Evolutionary conservation across 2,797 vertebrate species (phyloP), one percentile per base, ranked within the genome.

Genomic region (Anisognathus igniventris): DNA sequence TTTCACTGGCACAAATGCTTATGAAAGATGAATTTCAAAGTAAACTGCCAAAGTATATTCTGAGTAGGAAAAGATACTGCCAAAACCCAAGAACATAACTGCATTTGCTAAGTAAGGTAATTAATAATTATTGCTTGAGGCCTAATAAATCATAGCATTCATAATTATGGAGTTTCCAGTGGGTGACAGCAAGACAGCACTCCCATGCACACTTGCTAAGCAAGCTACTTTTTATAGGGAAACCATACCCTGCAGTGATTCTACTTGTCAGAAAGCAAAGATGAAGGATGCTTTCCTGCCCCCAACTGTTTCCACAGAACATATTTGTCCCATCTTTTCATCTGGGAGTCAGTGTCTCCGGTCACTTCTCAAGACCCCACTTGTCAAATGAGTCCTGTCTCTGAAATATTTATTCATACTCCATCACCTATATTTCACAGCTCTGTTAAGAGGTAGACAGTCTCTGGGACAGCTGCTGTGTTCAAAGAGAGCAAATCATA

Each of bases 71-170:
- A 95, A 87, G 74, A 79, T 84, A 53, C 62, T 90, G 66, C 90
- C 85, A 86, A 90, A 90, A 16, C 13, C 17, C 47, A 58, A 48
- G 54, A 73, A 85, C 21, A 5, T 84, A 80, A 71, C 91, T 79
- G 57, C 90, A 86, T 94, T 95, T 95, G 62, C 72, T 96, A 86
- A 80, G 72, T 95, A 96, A 95, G 80, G 75, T 91, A 89, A 91
- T 95, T 91, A 91, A 90, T 91, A 91, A 82, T 95, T 93, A 90
- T 73, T 95, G 78, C 64, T 88, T 61, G 77, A 76, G 50, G 70
- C 80, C 87, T 91, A 88, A 91, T 91, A 89, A 96, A 93, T 96
- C 40, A 44, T 35, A 75, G 42, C 42, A 31, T 85, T 75, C 53
- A 8, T 67, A 93, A 91, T 68, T 79, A 20, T 33, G 45, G 51